Conservation (phyloP, 2,888 invertebrate genomes). For the Euspilapteryx auroguttella region DNA sequence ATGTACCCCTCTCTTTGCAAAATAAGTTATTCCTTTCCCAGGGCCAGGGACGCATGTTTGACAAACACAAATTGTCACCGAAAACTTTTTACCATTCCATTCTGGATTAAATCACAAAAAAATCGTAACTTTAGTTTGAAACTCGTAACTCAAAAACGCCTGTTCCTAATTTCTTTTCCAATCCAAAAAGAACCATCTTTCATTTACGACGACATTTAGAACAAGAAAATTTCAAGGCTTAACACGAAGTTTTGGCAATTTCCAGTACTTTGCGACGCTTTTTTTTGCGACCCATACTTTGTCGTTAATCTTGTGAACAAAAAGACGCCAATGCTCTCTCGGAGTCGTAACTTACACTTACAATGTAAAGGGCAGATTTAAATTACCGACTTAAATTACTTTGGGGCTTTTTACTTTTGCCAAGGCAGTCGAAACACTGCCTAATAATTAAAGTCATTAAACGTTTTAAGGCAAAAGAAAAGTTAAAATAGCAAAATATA, state of each 20-base stretch:
- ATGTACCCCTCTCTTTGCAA: too few relatives aligned
- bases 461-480: too few relatives aligned
- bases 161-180: slow-evolving; percentile 57
- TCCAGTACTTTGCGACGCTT: slow-evolving; percentile 47
- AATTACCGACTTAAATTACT: slow-evolving; percentile 27
- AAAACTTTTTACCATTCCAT: slow-evolving; percentile 8
- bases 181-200: slow-evolving; percentile 57
- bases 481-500: too few relatives aligned
- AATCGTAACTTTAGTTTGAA: slow-evolving; percentile 18
- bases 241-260: slow-evolving; percentile 58
- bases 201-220: slow-evolving; percentile 57
- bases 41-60: too few relatives aligned
- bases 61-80: too few relatives aligned
- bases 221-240: slow-evolving; percentile 54
- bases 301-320: slow-evolving; percentile 55
- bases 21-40: too few relatives aligned
- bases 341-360: slow-evolving; percentile 28
- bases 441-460: too few relatives aligned
- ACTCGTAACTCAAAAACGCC: slow-evolving; percentile 55
- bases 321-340: slow-evolving; percentile 38
- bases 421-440: too few relatives aligned
- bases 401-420: slow-evolving; percentile 11
- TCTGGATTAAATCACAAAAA: slow-evolving; percentile 13
- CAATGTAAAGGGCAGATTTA: slow-evolving; percentile 40
- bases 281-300: slow-evolving; percentile 53